Base-by-base conservation (phyloP, 2,113 vertebrate genomes). In the Megalops atlanticus region DNA sequence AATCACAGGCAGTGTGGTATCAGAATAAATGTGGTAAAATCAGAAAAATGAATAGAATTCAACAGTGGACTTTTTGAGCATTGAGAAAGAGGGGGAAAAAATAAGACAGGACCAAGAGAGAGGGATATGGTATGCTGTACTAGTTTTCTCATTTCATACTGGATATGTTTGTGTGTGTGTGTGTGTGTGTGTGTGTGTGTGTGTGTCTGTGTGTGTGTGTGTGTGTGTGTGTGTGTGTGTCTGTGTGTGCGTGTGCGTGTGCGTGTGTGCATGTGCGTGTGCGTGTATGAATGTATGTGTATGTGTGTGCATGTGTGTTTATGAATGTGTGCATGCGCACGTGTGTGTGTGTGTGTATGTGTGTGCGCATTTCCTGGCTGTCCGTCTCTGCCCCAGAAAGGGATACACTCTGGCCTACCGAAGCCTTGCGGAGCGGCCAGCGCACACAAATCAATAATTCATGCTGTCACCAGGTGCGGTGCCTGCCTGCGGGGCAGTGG, bases 381-480 rank as follows among this genome's bases (percentile, higher is more conserved):
- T 31, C n/a, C 38, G 16, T 3, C 76, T 31, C 47, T 24, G 71
- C 33, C 68, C 79, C 82, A 76, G 77, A 14, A 21, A 36, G 54
- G 82, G 47, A 52, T 52, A 64, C 38, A 3, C 39, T 15, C 21
- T 16, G 14, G 36, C 40, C 35, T 2, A 83, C 76, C 76, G 76
- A 85, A 74, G 79, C 86, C 69, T 77, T 80, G 77, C 69, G 41
- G 74, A 84, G 54, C 84, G 79, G 84, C 88, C 83, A 71, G 86
- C 79, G 86, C 82, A 85, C 41, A 76, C 58, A 78, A 83, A 85
- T 87, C 82, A 88, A 84, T 89, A 85, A 81, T 38, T 69, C 69
- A 15, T 11, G 43, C 36, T 54, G 0, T 64, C 81, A 70, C 12
- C 3, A 77, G 82, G 80, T 82, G 85, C 18, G 0, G 33, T 38